A percentile compares a stretch with the other conserved stretches of the same genome.
These are phyloP conservation scores for Melanerpes aurifrons DNA, from an alignment of 2,113 vertebrate genomes.

Conservation along the genomic window DNA sequence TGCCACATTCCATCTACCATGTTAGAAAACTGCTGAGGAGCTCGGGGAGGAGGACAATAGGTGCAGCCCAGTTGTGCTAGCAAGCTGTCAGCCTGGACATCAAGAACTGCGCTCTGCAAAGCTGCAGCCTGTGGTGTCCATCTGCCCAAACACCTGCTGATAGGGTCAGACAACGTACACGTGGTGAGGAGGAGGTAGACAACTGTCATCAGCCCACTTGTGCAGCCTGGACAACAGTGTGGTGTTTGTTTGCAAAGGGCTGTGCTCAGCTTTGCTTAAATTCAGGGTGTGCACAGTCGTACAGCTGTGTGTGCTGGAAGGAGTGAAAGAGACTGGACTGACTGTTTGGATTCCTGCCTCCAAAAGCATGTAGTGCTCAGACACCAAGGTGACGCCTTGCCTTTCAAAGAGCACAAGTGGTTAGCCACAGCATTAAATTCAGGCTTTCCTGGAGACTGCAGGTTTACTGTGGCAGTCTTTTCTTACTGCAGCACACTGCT, in stretches of 20 bases:
- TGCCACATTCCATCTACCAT: fast-evolving
- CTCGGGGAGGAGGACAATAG: not conserved
- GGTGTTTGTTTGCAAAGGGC: not conserved
- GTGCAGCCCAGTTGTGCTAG: not conserved
- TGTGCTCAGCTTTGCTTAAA: fast-evolving
- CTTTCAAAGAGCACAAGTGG: not conserved
- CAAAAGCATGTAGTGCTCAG: not conserved
- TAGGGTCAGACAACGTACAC: fast-evolving
- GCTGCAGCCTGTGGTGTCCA: fast-evolving
- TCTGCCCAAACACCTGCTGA: not conserved
- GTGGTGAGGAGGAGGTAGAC: fast-evolving
- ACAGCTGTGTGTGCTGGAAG: not conserved
- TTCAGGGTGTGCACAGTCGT: fast-evolving
- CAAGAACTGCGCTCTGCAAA: fast-evolving
- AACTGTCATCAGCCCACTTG: fast-evolving
- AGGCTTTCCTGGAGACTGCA: not conserved
- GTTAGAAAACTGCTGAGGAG: not conserved
- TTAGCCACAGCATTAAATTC: not conserved
- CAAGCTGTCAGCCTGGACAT: not conserved
- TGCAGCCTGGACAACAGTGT: fast-evolving
- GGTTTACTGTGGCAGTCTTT: not conserved
- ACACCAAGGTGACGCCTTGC: not conserved
- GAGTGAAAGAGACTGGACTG: not conserved
- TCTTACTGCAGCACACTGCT: not conserved
- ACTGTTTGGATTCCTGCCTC: not conserved